These are phyloP conservation scores for Siniperca chuatsi DNA, from an alignment of 2,113 vertebrate genomes.

Conservation along the genomic window DNA sequence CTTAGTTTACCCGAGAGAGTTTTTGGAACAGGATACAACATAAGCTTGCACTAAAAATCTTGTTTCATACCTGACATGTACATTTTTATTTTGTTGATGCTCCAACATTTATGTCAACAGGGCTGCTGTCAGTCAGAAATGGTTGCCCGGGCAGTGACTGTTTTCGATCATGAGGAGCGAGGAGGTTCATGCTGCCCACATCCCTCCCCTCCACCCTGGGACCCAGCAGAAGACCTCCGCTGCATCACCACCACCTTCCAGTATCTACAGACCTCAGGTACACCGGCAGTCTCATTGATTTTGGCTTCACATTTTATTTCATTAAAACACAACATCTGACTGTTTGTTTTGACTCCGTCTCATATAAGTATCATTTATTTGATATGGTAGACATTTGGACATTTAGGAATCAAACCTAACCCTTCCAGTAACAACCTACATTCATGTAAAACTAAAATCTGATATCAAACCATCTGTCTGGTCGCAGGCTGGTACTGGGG, in stretches of 20 bases:
- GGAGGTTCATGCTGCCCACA: conserved; percentile 46
- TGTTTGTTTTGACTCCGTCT: background rate
- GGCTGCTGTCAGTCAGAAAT: conserved; percentile 54
- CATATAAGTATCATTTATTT: background rate
- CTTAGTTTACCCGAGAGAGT: background rate
- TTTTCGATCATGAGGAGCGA: conserved; percentile 53
- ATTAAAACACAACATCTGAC: background rate
- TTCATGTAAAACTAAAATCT: background rate
- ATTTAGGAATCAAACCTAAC: background rate
- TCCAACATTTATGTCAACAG: conserved; percentile 22
- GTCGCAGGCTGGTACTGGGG: conserved; percentile 95
- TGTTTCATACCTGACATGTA: background rate
- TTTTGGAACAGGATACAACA: background rate
- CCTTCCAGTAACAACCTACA: background rate
- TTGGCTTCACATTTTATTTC: background rate
- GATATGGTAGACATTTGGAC: background rate
- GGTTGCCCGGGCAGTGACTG: conserved; percentile 64
- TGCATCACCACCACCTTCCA: conserved; percentile 92
- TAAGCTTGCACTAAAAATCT: background rate
- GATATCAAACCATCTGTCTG: conserved; percentile 53
- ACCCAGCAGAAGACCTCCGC: conserved; percentile 88
- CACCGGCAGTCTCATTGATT: background rate
- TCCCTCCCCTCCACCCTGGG: conserved; percentile 68
- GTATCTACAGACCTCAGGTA: conserved; percentile 88
- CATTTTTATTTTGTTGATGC: background rate